Evolutionary conservation across 2,888 invertebrate genomes (phyloP).

Genomic region (Pristionchus exspectatus): DNA sequence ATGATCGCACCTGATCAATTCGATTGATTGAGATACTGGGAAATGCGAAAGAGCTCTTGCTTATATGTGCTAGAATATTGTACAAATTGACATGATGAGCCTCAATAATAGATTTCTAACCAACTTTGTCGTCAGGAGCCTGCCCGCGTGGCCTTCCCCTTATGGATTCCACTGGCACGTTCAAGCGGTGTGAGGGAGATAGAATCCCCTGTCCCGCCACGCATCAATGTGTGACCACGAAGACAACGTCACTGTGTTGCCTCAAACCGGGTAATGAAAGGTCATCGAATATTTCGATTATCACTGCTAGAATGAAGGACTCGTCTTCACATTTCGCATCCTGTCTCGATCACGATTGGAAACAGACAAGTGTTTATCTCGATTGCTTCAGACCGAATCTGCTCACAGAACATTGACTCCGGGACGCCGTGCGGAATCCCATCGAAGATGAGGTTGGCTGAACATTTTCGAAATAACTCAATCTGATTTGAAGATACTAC

Average conservation of each 20-base stretch:
- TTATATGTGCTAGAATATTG: neutral
- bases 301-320: neutral
- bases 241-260: constrained; percentile 15
- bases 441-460: constrained; percentile 33
- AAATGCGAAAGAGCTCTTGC: neutral
- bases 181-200: constrained; percentile 48
- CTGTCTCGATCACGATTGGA: neutral
- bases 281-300: too few species aligned
- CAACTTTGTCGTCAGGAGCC: neutral
- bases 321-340: too few species aligned
- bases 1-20: neutral
- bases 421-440: constrained; percentile 45
- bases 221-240: constrained; percentile 11
- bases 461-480: neutral
- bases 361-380: too few species aligned
- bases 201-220: constrained; percentile 40
- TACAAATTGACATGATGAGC: neutral
- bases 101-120: neutral
- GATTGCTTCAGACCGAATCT: neutral
- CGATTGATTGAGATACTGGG: neutral
- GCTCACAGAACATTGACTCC: constrained; percentile 31
- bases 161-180: constrained; percentile 3
- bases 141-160: constrained; percentile 23
- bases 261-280: constrained; percentile 25
- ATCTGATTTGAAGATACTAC: constrained; percentile 59